phyloP scores from a whole-genome alignment of 2,888 invertebrate genomes.

The Dermolepida albohirtum region DNA sequence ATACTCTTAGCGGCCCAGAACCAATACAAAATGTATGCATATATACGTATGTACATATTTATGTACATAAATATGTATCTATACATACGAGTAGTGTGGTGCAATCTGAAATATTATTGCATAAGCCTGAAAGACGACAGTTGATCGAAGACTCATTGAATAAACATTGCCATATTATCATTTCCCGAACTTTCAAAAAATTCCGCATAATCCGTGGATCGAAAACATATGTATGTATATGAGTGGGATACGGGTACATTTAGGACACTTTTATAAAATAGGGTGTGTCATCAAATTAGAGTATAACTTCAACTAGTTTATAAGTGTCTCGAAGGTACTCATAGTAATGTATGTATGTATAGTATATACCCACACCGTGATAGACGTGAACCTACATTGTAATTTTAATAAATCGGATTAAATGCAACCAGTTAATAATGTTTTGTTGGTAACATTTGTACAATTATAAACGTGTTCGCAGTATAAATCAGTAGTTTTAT shows the following conservation, averaged over 20 bases:
- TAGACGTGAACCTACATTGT: conserved; percentile 4
- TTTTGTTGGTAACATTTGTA: neutral
- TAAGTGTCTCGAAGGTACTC: no score
- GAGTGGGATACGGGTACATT: no score
- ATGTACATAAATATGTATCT: neutral
- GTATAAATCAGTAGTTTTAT: no score
- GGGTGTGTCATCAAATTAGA: no score
- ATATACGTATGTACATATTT: neutral
- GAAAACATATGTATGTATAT: conserved; percentile 2
- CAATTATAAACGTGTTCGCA: no score
- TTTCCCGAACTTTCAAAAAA: conserved; percentile 20
- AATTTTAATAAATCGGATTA: conserved; percentile 11
- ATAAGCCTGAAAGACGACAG: conserved; percentile 33
- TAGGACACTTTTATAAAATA: no score
- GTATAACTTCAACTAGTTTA: no score
- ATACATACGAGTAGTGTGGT: neutral
- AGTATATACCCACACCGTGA: conserved; percentile 1
- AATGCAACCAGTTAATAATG: conserved; percentile 14
- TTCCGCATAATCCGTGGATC: conserved; percentile 21
- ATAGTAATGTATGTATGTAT: neutral
- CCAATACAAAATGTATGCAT: no score
- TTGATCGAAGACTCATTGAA: conserved; percentile 15
- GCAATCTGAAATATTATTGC: conserved; percentile 19
- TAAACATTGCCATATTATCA: conserved; percentile 28
- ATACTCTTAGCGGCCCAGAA: no score